Conservation (phyloP, 2,888 invertebrate genomes). For the Leucophenga maculata region DNA sequence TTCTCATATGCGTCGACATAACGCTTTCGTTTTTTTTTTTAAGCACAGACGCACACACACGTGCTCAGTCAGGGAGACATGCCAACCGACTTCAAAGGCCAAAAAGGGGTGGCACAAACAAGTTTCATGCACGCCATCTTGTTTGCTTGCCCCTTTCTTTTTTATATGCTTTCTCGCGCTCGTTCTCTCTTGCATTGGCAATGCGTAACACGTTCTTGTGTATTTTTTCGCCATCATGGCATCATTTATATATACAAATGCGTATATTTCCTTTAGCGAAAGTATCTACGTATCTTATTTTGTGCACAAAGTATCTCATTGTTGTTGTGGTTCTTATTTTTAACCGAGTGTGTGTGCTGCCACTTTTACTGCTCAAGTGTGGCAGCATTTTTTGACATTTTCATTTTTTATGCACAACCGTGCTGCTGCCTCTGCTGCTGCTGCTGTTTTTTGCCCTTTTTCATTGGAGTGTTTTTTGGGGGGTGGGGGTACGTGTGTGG, state of each 20-base stretch:
- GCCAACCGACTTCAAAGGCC: not conserved
- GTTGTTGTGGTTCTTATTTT: constrained; percentile 36
- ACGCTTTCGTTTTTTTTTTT: not conserved
- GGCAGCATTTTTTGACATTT: constrained; percentile 56
- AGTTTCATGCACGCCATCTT: constrained; percentile 27
- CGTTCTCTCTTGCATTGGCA: not conserved
- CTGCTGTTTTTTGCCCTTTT: not conserved
- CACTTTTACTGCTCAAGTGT: not conserved
- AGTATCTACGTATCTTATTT: constrained; percentile 41
- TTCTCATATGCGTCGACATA: not conserved
- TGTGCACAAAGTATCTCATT: constrained; percentile 41
- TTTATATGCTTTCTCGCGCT: not conserved
- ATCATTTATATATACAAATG: constrained; percentile 6
- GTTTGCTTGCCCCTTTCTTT: constrained; percentile 27
- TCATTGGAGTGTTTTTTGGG: not conserved
- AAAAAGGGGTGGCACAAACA: constrained; percentile 49
- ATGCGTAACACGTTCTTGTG: constrained; percentile 21
- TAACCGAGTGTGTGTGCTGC: constrained; percentile 46
- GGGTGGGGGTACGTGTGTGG: constrained; percentile 19
- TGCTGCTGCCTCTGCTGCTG: not conserved
- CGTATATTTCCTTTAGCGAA: constrained; percentile 32
- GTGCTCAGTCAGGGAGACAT: not conserved
- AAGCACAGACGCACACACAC: not conserved
- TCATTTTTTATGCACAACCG: constrained; percentile 57
- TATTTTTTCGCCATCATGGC: constrained; percentile 27